Evolutionary conservation across 2,113 vertebrate genomes (phyloP).

Genomic region (Corvus cornix): DNA sequence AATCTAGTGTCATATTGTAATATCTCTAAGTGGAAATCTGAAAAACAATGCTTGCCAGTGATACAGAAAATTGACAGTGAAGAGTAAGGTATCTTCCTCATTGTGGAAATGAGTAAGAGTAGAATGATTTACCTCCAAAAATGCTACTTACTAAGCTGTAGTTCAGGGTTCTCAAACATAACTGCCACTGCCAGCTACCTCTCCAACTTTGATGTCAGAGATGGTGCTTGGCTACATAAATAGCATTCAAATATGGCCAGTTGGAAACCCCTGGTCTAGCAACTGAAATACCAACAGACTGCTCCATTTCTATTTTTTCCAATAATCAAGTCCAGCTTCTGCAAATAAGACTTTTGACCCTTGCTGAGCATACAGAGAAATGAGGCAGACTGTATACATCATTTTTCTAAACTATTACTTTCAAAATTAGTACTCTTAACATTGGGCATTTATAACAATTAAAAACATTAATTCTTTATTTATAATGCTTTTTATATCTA

Average conservation of each 20-base stretch:
- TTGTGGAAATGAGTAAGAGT: background rate
- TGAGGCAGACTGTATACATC: fast-evolving
- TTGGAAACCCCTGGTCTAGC: background rate
- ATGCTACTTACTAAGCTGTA: background rate
- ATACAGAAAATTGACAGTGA: background rate
- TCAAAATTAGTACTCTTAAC: background rate
- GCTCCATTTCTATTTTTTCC: background rate
- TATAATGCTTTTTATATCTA: background rate
- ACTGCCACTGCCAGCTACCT: background rate
- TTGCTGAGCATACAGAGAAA: background rate
- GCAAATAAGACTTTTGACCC: background rate
- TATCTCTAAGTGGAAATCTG: background rate
- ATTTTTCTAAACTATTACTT: background rate
- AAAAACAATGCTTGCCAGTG: background rate
- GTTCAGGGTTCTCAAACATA: background rate
- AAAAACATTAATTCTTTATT: background rate
- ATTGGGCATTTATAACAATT: background rate
- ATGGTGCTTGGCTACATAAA: background rate
- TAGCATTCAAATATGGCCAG: background rate
- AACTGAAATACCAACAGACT: background rate
- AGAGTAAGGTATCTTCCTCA: background rate
- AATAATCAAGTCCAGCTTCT: background rate
- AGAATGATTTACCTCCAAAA: background rate
- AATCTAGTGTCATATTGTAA: background rate
- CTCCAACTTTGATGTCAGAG: background rate